Evolutionary conservation across 1,140 invertebrate genomes (phyloP), one percentile per base, ranked within the genome.

Genomic region (Mycetomoellerius zeteki): DNA sequence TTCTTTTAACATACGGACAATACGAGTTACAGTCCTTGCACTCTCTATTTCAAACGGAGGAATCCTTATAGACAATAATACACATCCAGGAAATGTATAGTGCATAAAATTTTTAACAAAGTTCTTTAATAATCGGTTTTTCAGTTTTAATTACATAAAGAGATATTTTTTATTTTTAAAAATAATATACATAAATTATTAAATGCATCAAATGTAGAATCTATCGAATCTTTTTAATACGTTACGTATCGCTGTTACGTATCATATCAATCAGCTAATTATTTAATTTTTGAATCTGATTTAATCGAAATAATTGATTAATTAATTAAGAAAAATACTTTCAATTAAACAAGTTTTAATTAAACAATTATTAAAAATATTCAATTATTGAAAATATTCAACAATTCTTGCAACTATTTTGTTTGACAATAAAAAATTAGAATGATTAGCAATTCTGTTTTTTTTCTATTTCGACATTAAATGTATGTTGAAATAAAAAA

Each of bases 1-100:
- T 62, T 75, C 60, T 16, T 75, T 47, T 47, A 33, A 58, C 27
- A 7, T 71, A 58, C 10, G 14, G 3, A 37, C 24, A 82, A 73
- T 19, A 50, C 16, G n/a, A 75, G 52, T 75, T 84, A 62, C 56
- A 75, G 37, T 73, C 27, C 37, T 84, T 84, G 69, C 80, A 50
- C 43, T 27, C 69, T 84, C 54, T 62, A 60, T 33, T 75, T 60
- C 69, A 84, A 60, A 84, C 69, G 69, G 54, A 84, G 80, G 80
- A 82, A 73, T 84, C 69, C 80, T 84, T 75, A 58, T 82, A 84
- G 80, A 84, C 80, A 84, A 84, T 84, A 84, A 73, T 75, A 60
- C 27, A 47, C 80, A 84, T 84, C 80, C 69, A 84, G 80, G 80
- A 84, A 84, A 56, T 7, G 27, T 19, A 16, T 82, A 50, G n/a